phyloP scores from a whole-genome alignment of 1,140 invertebrate species.

The Anastrepha ludens region DNA sequence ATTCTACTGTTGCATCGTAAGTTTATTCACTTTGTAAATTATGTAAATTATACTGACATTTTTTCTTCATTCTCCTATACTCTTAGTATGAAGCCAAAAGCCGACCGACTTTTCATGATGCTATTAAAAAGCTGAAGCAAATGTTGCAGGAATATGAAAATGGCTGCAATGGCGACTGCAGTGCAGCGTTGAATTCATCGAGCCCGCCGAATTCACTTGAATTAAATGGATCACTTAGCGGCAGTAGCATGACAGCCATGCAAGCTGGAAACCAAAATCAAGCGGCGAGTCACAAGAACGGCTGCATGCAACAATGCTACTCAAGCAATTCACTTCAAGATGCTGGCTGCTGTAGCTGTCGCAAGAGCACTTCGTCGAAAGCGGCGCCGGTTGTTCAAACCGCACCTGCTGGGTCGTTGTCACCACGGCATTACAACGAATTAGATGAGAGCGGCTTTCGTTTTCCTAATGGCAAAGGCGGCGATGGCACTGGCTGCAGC shows the following conservation, averaged over 20 bases:
- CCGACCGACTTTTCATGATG: slow-evolving; percentile 88
- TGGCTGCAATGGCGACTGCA: slow-evolving; percentile 55
- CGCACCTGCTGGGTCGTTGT: slow-evolving; percentile 62
- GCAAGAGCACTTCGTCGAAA: slow-evolving; percentile 10
- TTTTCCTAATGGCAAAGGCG: slow-evolving; percentile 66
- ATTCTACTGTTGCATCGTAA: slow-evolving; percentile 94
- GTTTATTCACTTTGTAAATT: slow-evolving; percentile 63
- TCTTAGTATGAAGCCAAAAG: slow-evolving; percentile 89
- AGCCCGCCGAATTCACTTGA: slow-evolving; percentile 70
- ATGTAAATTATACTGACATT: neutral
- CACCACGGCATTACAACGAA: slow-evolving; percentile 61
- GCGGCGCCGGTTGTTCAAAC: slow-evolving; percentile 47
- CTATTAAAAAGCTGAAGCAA: slow-evolving; percentile 79
- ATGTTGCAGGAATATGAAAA: slow-evolving; percentile 69
- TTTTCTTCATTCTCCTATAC: slow-evolving; percentile 29
- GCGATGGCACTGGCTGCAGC: slow-evolving; percentile 61
- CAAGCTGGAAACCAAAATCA: slow-evolving; percentile 61
- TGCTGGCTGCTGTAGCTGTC: neutral
- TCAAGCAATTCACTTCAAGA: neutral
- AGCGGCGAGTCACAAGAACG: slow-evolving; percentile 56
- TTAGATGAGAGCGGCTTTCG: slow-evolving; percentile 68
- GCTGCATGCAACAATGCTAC: slow-evolving; percentile 53
- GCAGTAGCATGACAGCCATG: slow-evolving; percentile 56
- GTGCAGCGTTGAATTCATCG: slow-evolving; percentile 40
- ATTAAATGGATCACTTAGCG: slow-evolving; percentile 63